Base-by-base conservation (phyloP, 23 tunicate genomes). In the Trididemnum clinides region DNA sequence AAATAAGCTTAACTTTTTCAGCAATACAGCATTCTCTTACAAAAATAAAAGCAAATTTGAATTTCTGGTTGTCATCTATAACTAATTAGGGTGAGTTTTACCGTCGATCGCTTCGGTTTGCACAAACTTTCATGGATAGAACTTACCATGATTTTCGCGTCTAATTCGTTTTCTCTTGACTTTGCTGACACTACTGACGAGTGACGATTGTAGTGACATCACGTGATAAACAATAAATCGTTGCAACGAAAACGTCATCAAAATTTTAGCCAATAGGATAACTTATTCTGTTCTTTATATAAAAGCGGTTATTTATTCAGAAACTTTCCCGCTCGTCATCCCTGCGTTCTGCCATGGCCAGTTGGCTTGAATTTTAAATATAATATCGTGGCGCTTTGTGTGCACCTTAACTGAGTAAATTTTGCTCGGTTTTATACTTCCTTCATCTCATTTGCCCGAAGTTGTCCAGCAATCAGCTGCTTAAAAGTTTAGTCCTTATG, bases 71-170 rank as follows among this genome's bases (percentile, higher is more conserved):
- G 5, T 70, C 19, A 63, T 30, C 63, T 51, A 50, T 33, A 87
- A 80, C 84, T 80, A 87, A 87, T 80, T 87, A 87, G 50, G 91
- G 91, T 80, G 91, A 44, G 91, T 87, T 87, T 87, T 70, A 72
- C 85, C 23, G 58, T 50, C 51, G 83, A 87, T 77, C 72, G 91
- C 73, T 87, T 80, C 64, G 81, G 3, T 74, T 87, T 87, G 32
- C 72, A 57, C 33, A 32, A 71, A 80, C 12, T 80, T 79, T 79
- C 44, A 12, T 35, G 22, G 91, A 87, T 87, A 77, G 25, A 87
- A 87, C 91, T 87, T 65, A 87, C 91, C 91, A 87, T 87, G 80
- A 80, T 80, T 34, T 64, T 39, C n/a, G n/a, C n/a, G n/a, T 74
- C 50, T 85, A 10, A 44, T 29, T 30, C 31, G 6, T 18, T 62